Percentiles rank a stretch among this genome's conserved stretches.
phyloP scores from a whole-genome alignment of 2,888 invertebrate species.

The Meiosimyza platycephala region DNA sequence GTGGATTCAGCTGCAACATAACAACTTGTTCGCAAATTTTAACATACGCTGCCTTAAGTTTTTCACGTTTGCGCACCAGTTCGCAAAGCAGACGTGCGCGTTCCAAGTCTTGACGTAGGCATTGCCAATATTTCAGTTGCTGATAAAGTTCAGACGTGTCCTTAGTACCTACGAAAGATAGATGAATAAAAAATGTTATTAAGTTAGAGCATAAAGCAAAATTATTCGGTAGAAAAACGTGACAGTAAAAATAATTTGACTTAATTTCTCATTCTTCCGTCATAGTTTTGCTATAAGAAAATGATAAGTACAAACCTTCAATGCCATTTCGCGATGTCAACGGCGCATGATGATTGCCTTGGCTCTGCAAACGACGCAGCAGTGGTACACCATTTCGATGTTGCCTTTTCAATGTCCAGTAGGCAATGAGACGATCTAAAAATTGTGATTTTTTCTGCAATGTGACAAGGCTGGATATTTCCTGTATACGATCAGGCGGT shows the following conservation, averaged over 20 bases:
- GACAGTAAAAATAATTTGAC: not conserved
- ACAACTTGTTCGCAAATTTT: conserved; percentile 84
- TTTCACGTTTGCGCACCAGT: conserved; percentile 94
- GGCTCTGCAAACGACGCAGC: conserved; percentile 82
- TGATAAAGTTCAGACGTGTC: conserved; percentile 82
- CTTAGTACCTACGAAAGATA: conserved; percentile 64
- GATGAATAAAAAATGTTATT: not conserved
- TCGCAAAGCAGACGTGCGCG: conserved; percentile 92
- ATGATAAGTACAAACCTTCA: conserved; percentile 64
- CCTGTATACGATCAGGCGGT: conserved; percentile 87
- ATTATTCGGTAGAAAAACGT: not conserved
- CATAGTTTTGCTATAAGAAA: conserved; percentile 10
- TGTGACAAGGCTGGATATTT: conserved; percentile 83
- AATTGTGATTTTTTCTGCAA: conserved; percentile 84
- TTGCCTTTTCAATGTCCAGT: conserved; percentile 97
- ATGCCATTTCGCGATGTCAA: conserved; percentile 71
- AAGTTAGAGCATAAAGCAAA: not conserved
- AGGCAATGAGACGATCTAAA: conserved; percentile 89
- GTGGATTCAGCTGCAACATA: conserved; percentile 84
- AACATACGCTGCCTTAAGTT: conserved; percentile 88
- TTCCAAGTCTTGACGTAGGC: conserved; percentile 93
- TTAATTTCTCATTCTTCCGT: not conserved
- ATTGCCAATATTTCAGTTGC: conserved; percentile 93
- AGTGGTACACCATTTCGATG: conserved; percentile 96
- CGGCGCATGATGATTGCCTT: conserved; percentile 68